A percentile compares a stretch with the other conserved stretches of the same genome.
Evolutionary conservation across 2,797 vertebrate genomes (phyloP).

Genomic region (Varecia variegata): DNA sequence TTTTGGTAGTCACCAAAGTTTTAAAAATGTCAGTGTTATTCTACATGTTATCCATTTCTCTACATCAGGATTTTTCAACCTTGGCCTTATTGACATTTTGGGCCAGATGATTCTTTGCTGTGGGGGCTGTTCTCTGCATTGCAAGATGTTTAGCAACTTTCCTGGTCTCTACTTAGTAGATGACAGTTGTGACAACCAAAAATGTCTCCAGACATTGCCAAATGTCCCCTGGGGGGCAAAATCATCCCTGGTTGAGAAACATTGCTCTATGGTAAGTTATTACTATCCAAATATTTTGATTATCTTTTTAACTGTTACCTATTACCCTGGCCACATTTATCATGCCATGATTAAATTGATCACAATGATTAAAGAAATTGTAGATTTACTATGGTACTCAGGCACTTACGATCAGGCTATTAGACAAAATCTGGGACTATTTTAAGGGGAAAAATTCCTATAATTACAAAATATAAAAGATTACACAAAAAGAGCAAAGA

Average conservation of each 20-base stretch:
- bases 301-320: conserved; percentile 61
- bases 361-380: conserved; percentile 70
- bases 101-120: neutral
- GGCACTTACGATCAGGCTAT: conserved; percentile 27
- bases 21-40: neutral
- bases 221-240: neutral
- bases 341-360: conserved; percentile 50
- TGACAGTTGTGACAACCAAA: conserved; percentile 40
- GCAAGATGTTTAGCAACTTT: neutral
- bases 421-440: conserved; percentile 40
- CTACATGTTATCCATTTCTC: neutral
- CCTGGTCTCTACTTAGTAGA: neutral
- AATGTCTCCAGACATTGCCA: conserved; percentile 33
- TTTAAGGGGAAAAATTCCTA: conserved; percentile 47
- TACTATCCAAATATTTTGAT: conserved; percentile 67
- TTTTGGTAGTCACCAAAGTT: neutral
- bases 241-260: neutral
- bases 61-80: neutral
- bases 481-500: conserved; percentile 8
- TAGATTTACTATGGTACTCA: conserved; percentile 40
- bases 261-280: conserved; percentile 15
- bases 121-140: neutral
- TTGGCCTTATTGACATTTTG: neutral
- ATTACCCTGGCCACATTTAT: conserved; percentile 30
- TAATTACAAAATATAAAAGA: conserved; percentile 71